These are phyloP conservation scores for Phainopepla nitens DNA, from an alignment of 2,113 vertebrate species.

Conservation along the genomic window DNA sequence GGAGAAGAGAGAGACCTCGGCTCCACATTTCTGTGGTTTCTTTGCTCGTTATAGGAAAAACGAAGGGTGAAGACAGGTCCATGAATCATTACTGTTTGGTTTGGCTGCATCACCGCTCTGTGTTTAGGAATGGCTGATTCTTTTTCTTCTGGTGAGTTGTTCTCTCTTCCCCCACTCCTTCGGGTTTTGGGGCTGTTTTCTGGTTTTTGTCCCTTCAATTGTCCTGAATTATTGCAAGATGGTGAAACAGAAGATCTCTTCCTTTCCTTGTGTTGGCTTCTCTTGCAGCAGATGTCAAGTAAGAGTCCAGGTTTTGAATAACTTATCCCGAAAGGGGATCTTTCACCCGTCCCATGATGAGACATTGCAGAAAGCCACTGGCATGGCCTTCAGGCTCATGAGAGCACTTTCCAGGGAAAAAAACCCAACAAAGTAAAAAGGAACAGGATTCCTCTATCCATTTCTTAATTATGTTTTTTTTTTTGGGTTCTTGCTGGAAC, in stretches of 20 bases:
- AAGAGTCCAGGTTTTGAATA: conserved; percentile 6
- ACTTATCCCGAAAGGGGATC: neutral
- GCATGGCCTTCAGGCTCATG: neutral
- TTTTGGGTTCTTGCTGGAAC: neutral
- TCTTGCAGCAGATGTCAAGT: conserved; percentile 57
- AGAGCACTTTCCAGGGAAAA: conserved; percentile 1
- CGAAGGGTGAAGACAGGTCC: conserved; percentile 64
- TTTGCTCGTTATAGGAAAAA: conserved; percentile 64
- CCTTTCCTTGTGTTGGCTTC: conserved; percentile 17
- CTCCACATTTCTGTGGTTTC: conserved; percentile 47
- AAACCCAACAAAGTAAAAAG: neutral
- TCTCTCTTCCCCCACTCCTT: conserved; percentile 18
- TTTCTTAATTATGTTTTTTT: neutral
- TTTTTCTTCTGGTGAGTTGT: conserved; percentile 29
- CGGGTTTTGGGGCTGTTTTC: conserved; percentile 39
- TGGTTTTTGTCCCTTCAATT: neutral
- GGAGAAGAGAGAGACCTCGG: neutral
- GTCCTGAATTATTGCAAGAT: conserved; percentile 68
- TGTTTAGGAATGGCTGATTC: conserved; percentile 44
- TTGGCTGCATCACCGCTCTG: neutral
- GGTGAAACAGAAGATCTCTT: conserved; percentile 44
- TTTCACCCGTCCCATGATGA: neutral
- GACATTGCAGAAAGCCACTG: neutral
- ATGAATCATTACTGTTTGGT: conserved; percentile 67
- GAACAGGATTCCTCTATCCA: neutral